Evolutionary conservation across 2,797 vertebrate species (phyloP), one percentile per base, ranked within the genome.

Genomic region (Cryptoprocta ferox): DNA sequence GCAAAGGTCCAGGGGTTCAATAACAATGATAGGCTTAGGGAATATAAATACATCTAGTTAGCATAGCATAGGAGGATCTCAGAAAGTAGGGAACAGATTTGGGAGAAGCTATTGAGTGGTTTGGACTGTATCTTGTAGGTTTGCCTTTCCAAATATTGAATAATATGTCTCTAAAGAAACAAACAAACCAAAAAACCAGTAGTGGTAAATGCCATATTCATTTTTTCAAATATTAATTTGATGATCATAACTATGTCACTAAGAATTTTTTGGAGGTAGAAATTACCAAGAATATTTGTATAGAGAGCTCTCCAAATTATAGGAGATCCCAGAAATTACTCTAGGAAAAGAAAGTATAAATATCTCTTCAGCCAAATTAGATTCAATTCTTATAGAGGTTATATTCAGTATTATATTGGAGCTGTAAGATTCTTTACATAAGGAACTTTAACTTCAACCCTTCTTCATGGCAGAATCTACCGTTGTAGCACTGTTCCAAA

Each of bases 381-480:
- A 94, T 71, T 78, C 86, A 93, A 70, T 82, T 81, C 16, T 32
- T 83, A 3, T 1, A 61, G 16, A 24, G 61, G 13, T 96, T 92
- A 84, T 50, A 80, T 56, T 90, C 59, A 89, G 10, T 84, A 78
- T 15, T 30, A 80, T 45, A 71, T 18, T 89, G 14, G 39, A 91
- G 59, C 0, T 63, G 24, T 10, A 96, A 79, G 39, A 90, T 61
- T 70, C 11, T 37, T 59, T 78, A n/a, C n/a, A n/a, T n/a, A 93
- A 12, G 39, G 95, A 97, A 86, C 28, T 76, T 95, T 79, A 92
- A 91, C 70, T 96, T 86, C 45, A 56, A 63, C 59, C 15, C 30
- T 84, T 94, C 66, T 75, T 95, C 87, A 97, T 12, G 95, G 66
- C 28, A 87, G 39, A 94, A 80, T 86, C 26, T 7, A 89, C 50